phyloP scores from a whole-genome alignment of 1,140 invertebrate species.

The Homarus americanus region DNA sequence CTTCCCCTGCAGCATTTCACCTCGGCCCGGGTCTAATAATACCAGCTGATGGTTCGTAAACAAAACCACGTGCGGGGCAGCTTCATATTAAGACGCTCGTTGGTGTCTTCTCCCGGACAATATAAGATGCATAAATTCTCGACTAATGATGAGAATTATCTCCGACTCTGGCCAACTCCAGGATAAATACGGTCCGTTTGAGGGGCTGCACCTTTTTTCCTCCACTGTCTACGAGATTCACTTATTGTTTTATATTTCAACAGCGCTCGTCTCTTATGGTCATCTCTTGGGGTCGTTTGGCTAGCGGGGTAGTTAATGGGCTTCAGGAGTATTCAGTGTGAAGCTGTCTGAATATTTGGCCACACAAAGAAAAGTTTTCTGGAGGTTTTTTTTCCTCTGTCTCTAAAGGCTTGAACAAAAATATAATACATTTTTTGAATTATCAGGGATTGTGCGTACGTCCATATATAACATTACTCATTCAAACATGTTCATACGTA shows the following conservation, averaged over 20 bases:
- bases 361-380: too few relatives aligned
- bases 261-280: not conserved
- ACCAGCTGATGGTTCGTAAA: conserved; percentile 35
- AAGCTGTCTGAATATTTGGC: too few relatives aligned
- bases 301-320: not conserved
- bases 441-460: too few relatives aligned
- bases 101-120: conserved; percentile 27
- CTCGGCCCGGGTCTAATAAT: too few relatives aligned
- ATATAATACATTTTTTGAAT: too few relatives aligned
- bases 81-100: not conserved
- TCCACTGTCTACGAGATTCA: not conserved
- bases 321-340: too few relatives aligned
- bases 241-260: not conserved
- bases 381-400: too few relatives aligned
- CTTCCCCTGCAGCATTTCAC: not conserved
- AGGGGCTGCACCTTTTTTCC: not conserved
- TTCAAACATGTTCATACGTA: too few relatives aligned
- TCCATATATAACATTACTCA: too few relatives aligned
- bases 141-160: conserved; percentile 45
- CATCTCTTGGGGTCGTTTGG: not conserved
- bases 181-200: conserved; percentile 40
- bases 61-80: conserved; percentile 24
- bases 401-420: too few relatives aligned
- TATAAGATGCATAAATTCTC: conserved; percentile 46
- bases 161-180: conserved; percentile 28